A percentile compares a stretch with the other conserved stretches of the same genome.
These are phyloP conservation scores for Conopomorpha cramerella DNA, from an alignment of 1,140 invertebrate genomes.

Conservation along the genomic window DNA sequence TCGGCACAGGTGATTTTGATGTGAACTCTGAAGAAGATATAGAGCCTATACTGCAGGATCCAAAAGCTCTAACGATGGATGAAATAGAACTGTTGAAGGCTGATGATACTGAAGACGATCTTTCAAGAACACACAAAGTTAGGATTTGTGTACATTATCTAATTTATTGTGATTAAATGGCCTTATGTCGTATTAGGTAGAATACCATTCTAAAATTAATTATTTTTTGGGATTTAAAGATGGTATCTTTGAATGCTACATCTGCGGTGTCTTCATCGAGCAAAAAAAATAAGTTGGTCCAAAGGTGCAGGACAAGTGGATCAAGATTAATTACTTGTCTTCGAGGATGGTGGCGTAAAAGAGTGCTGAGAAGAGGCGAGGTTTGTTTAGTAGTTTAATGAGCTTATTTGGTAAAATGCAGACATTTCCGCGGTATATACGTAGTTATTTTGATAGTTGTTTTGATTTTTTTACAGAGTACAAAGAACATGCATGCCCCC, in stretches of 20 bases:
- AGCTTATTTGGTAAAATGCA: no score
- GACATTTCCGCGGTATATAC: no score
- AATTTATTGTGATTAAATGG: no score
- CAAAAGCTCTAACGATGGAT: constrained; percentile 24
- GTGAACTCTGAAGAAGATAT: constrained; percentile 30
- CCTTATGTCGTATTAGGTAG: no score
- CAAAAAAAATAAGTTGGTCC: constrained; percentile 23
- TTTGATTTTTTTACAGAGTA: no score
- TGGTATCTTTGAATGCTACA: constrained; percentile 14
- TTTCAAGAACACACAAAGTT: no score
- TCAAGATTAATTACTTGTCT: constrained; percentile 26
- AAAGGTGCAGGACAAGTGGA: constrained; percentile 30
- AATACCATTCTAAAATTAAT: no score
- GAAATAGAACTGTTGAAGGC: constrained; percentile 29
- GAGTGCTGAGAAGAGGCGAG: constrained; percentile 24
- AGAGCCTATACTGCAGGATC: constrained; percentile 23
- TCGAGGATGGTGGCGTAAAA: constrained; percentile 35
- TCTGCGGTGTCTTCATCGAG: constrained; percentile 14
- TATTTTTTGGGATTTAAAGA: no score
- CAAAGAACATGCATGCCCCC: no score
- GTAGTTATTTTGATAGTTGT: no score
- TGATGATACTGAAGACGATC: constrained; percentile 12
- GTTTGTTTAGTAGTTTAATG: no score
- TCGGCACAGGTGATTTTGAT: constrained; percentile 47
- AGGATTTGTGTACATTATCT: no score